Evolutionary conservation across 1,140 invertebrate species (phyloP).

Genomic region (Nylanderia fulva): DNA sequence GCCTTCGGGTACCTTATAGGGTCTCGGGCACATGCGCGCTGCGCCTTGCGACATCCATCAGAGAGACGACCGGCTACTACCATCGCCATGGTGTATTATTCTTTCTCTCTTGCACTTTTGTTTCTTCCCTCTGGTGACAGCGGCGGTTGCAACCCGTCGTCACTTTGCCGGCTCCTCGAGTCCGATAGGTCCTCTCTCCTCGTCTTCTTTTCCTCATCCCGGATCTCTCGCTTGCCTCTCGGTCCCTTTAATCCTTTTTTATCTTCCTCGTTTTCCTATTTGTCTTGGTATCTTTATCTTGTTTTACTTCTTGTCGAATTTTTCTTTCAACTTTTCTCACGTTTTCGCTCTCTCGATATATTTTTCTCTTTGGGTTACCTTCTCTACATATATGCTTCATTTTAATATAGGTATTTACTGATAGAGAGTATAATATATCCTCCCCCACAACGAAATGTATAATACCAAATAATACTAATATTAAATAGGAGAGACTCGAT

Average conservation of each 20-base stretch:
- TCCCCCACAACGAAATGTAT: too few species aligned
- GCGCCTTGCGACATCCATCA: constrained; percentile 80
- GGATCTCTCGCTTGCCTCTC: constrained; percentile 60
- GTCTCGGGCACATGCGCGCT: constrained; percentile 83
- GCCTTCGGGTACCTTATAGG: constrained; percentile 83
- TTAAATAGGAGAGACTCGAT: too few species aligned
- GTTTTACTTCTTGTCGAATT: not conserved
- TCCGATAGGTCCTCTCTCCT: constrained; percentile 41
- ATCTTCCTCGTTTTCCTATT: not conserved
- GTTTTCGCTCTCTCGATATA: not conserved
- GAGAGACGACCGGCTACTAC: constrained; percentile 74
- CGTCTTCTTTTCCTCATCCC: not conserved
- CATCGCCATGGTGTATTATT: constrained; percentile 73
- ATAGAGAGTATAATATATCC: too few species aligned
- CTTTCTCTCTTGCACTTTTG: constrained; percentile 63
- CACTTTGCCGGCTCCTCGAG: constrained; percentile 31
- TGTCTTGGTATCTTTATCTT: constrained; percentile 10
- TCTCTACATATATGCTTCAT: not conserved
- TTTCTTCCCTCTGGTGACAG: constrained; percentile 66
- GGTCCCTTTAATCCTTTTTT: constrained; percentile 44
- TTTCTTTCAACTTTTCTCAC: not conserved
- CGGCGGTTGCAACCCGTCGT: constrained; percentile 48
- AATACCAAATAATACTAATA: not conserved
- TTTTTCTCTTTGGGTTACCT: not conserved
- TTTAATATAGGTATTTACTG: not conserved